phyloP scores from a whole-genome alignment of 2,797 vertebrate species.

The Acanthurus lineatus region DNA sequence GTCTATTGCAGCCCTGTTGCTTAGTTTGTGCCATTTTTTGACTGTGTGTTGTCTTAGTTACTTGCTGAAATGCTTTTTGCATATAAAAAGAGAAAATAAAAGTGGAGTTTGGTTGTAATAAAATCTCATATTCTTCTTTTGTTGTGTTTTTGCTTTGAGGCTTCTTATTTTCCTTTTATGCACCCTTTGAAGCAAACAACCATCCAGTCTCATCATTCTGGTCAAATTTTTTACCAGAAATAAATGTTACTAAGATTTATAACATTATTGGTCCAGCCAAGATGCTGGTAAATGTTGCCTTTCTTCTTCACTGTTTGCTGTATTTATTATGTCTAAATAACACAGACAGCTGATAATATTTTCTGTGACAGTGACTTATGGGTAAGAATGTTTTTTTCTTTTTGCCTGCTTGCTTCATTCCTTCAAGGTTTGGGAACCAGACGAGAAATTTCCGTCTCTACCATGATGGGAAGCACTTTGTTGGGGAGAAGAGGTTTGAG shows the following conservation, averaged over 20 bases:
- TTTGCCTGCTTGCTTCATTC: not conserved
- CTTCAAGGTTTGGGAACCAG: conserved; percentile 95
- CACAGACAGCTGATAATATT: not conserved
- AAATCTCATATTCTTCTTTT: not conserved
- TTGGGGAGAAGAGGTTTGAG: conserved; percentile 98
- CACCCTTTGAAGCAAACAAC: not conserved
- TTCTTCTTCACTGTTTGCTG: not conserved
- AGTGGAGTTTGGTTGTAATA: not conserved
- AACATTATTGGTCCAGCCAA: not conserved
- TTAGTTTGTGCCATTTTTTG: conserved; percentile 21
- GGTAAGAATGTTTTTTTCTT: too few species aligned
- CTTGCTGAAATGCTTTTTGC: too few species aligned
- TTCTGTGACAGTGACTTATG: not conserved
- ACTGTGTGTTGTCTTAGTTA: not conserved
- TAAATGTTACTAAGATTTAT: not conserved
- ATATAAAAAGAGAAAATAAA: not conserved
- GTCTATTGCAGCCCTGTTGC: conserved; percentile 5
- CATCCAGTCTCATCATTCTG: too few species aligned
- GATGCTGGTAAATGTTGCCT: not conserved
- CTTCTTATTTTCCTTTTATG: not conserved
- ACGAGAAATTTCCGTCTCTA: conserved; percentile 99
- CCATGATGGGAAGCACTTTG: conserved; percentile 99
- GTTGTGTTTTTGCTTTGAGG: not conserved
- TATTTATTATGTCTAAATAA: not conserved
- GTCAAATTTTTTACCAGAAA: not conserved